These are phyloP conservation scores for Amphilophus citrinellus DNA, from an alignment of 2,113 vertebrate species.

Conservation along the genomic window DNA sequence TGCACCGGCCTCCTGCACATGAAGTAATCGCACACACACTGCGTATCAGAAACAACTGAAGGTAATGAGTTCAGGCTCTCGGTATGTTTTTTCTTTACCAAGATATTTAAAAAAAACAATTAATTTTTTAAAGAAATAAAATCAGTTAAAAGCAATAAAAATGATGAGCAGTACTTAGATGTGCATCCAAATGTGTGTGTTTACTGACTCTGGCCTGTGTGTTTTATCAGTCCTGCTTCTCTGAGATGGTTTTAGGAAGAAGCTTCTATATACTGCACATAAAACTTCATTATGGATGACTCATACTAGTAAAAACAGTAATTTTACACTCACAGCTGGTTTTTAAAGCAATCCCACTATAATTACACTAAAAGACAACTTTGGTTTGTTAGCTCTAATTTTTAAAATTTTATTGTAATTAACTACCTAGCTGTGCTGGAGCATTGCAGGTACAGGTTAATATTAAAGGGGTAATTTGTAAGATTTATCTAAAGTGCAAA, in stretches of 20 bases:
- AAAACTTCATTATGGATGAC: background rate
- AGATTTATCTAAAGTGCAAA: background rate
- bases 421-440: background rate
- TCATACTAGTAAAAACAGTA: background rate
- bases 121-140: background rate
- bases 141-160: background rate
- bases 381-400: background rate
- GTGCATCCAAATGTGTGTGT: background rate
- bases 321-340: background rate
- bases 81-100: background rate
- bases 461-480: background rate
- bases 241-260: background rate
- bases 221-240: background rate
- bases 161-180: background rate
- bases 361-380: background rate
- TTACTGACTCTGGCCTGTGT: background rate
- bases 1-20: background rate
- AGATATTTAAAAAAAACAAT: background rate
- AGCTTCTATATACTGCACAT: rapidly evolving
- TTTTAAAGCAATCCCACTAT: background rate
- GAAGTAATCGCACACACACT: background rate
- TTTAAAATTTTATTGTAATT: background rate
- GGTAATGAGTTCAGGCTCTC: background rate
- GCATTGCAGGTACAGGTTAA: background rate
- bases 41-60: background rate